phyloP scores from a whole-genome alignment of 1,140 invertebrate genomes.

The Monomorium pharaonis region DNA sequence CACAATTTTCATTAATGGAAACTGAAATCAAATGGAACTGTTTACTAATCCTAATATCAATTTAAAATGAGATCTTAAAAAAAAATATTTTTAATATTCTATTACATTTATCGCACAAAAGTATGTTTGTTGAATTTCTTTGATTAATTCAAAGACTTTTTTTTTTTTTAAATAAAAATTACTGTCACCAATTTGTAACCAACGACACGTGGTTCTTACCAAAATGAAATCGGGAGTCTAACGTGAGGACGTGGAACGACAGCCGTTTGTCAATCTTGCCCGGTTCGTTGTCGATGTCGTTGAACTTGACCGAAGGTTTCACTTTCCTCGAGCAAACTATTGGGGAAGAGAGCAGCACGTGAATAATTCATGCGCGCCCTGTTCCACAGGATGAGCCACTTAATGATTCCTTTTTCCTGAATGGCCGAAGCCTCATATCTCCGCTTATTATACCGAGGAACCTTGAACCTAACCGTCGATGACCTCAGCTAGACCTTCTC shows the following conservation, averaged over 20 bases:
- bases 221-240: background rate
- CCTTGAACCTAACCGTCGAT: slow-evolving; percentile 57
- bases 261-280: slow-evolving; percentile 19
- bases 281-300: slow-evolving; percentile 54
- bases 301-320: slow-evolving; percentile 72
- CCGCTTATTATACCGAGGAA: slow-evolving; percentile 59
- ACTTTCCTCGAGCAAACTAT: slow-evolving; percentile 69
- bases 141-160: background rate
- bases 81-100: background rate
- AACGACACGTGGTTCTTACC: background rate
- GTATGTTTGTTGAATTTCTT: background rate
- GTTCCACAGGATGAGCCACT: slow-evolving; percentile 72
- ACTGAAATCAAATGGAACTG: background rate
- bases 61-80: background rate
- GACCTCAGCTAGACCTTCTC: slow-evolving; percentile 26
- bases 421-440: slow-evolving; percentile 42
- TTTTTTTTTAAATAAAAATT: background rate
- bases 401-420: slow-evolving; percentile 64
- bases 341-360: slow-evolving; percentile 67
- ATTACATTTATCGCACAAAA: background rate
- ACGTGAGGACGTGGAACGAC: background rate
- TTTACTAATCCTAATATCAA: background rate
- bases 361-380: slow-evolving; percentile 72
- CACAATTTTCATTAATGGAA: background rate
- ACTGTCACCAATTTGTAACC: background rate